These are phyloP conservation scores for Toxonevra muliebris DNA, from an alignment of 2,888 invertebrate species.

Conservation along the genomic window DNA sequence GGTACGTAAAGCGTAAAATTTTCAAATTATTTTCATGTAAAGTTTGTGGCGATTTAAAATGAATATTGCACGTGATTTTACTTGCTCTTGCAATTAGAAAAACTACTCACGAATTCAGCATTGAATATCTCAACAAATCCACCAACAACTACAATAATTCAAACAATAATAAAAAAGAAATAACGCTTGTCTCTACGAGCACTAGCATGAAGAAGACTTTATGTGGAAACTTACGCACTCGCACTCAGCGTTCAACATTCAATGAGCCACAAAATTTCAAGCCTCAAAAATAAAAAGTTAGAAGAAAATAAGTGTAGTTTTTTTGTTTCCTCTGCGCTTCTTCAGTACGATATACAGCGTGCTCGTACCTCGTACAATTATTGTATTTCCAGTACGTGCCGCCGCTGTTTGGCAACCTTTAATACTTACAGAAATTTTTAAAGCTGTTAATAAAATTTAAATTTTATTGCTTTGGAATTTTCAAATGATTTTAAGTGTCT, in stretches of 20 bases:
- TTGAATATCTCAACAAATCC: slow-evolving; percentile 12
- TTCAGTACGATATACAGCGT: background rate
- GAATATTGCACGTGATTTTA: slow-evolving; percentile 42
- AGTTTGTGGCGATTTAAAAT: slow-evolving; percentile 4
- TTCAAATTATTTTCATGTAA: background rate
- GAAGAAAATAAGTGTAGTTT: background rate
- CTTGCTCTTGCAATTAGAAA: slow-evolving; percentile 42
- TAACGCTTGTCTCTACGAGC: background rate
- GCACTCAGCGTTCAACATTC: background rate
- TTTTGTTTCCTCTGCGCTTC: background rate
- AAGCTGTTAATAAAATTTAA: slow-evolving; percentile 8
- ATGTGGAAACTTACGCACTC: slow-evolving; percentile 8
- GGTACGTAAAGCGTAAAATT: background rate
- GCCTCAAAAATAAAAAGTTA: background rate
- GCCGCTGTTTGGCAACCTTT: slow-evolving; percentile 6
- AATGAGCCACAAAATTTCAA: background rate
- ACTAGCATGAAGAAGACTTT: background rate
- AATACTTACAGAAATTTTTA: background rate
- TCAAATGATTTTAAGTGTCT: background rate
- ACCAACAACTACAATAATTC: slow-evolving; percentile 13
- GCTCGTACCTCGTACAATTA: background rate
- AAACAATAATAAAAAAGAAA: slow-evolving; percentile 3
- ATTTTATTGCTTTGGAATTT: slow-evolving; percentile 14
- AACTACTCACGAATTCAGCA: slow-evolving; percentile 39
- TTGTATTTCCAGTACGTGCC: slow-evolving; percentile 11